These are phyloP conservation scores for Acleris holmiana DNA, from an alignment of 2,888 invertebrate genomes.

Conservation along the genomic window DNA sequence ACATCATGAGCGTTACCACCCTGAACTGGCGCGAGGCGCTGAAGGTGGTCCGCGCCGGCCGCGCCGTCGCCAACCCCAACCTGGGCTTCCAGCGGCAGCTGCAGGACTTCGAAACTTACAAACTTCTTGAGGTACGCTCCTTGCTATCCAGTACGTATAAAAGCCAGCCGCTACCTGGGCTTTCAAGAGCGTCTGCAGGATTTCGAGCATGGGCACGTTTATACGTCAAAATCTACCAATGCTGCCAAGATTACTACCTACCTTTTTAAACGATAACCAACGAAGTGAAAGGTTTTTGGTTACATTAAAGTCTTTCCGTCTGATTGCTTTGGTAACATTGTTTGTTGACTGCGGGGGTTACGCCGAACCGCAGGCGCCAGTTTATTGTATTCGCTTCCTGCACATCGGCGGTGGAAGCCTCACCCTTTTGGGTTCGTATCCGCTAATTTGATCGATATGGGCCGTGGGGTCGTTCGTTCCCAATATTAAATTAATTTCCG, in stretches of 20 bases:
- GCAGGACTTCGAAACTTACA: slow-evolving; percentile 93
- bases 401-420: slow-evolving; percentile 1
- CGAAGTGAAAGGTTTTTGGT: not conserved
- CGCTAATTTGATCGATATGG: slow-evolving; percentile 24
- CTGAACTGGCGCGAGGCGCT: slow-evolving; percentile 96
- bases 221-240: no score
- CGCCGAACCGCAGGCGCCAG: not conserved
- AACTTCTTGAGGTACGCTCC: slow-evolving; percentile 88
- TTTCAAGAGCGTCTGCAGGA: no score
- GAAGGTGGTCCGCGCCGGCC: slow-evolving; percentile 95
- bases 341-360: not conserved
- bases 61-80: slow-evolving; percentile 97
- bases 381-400: slow-evolving; percentile 19
- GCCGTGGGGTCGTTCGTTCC: not conserved
- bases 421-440: slow-evolving; percentile 14
- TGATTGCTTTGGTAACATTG: slow-evolving; percentile 4
- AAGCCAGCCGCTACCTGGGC: no score
- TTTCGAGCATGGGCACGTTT: no score
- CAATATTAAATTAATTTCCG: slow-evolving; percentile 2
- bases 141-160: not conserved
- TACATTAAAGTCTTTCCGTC: slow-evolving; percentile 13
- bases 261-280: no score
- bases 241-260: no score
- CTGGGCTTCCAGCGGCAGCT: slow-evolving; percentile 97
- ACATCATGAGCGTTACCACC: slow-evolving; percentile 97